Percentiles rank a stretch among this genome's conserved stretches.
Conservation (phyloP, 2,797 vertebrate species). For the Anableps anableps region DNA sequence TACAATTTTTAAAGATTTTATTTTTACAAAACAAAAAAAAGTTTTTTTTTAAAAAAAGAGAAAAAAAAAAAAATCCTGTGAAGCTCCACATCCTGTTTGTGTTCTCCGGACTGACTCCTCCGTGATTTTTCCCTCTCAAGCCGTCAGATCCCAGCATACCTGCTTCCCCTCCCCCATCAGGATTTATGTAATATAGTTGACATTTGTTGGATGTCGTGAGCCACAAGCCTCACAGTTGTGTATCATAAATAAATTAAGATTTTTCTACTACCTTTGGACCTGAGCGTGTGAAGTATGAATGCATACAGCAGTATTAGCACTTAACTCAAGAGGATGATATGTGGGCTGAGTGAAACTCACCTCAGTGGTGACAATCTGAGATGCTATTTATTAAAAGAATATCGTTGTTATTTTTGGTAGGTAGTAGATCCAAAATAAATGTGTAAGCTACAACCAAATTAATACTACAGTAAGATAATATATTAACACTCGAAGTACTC, state of each 20-base stretch:
- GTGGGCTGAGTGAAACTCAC: not conserved
- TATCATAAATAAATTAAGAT: slow-evolving; percentile 6
- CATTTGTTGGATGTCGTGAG: slow-evolving; percentile 3
- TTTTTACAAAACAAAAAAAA: slow-evolving; percentile 8
- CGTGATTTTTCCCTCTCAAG: too few relatives aligned
- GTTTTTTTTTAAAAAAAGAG: not conserved
- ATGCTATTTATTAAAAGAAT: slow-evolving; percentile 12
- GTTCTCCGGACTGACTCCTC: slow-evolving; percentile 3
- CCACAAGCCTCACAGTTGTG: not conserved
- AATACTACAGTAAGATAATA: slow-evolving; percentile 10
- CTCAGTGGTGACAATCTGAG: slow-evolving; percentile 49
- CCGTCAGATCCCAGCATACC: too few relatives aligned
- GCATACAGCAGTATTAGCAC: not conserved
- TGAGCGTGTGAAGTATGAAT: slow-evolving; percentile 1
- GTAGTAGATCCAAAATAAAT: slow-evolving; percentile 21
- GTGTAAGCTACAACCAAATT: slow-evolving; percentile 57
- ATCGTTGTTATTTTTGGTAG: slow-evolving; percentile 58
- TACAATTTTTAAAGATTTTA: slow-evolving; percentile 6
- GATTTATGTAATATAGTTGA: slow-evolving; percentile 11
- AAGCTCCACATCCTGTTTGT: not conserved
- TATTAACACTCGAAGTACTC: slow-evolving; percentile 19
- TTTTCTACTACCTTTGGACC: slow-evolving; percentile 1
- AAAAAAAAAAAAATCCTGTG: not conserved
- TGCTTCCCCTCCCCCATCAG: not conserved
- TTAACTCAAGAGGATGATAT: not conserved